These are phyloP conservation scores for Otus sunia DNA, from an alignment of 2,113 vertebrate species.

Conservation along the genomic window DNA sequence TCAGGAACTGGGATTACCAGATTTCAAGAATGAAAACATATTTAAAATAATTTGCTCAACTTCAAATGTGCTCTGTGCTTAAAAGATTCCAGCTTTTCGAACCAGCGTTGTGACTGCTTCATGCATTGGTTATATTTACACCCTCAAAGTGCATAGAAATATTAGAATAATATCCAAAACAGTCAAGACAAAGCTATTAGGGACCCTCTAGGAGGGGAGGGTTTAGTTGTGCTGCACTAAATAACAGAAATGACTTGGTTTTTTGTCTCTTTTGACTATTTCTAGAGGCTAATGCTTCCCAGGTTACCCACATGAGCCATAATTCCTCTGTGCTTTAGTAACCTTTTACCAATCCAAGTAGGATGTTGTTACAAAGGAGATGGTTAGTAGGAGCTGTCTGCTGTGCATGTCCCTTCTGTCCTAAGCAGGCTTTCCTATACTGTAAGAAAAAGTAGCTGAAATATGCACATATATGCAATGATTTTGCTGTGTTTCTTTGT, in stretches of 20 bases:
- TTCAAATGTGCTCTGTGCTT: not conserved
- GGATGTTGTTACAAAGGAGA: not conserved
- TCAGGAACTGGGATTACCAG: not conserved
- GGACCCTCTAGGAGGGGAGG: not conserved
- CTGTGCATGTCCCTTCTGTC: not conserved
- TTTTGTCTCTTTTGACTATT: slow-evolving; percentile 31
- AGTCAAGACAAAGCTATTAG: slow-evolving; percentile 30
- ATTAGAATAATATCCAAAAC: slow-evolving; percentile 42
- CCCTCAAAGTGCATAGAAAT: slow-evolving; percentile 26
- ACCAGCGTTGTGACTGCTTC: not conserved
- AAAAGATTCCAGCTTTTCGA: not conserved
- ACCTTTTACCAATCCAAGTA: not conserved
- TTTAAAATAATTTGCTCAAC: not conserved
- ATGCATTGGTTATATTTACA: slow-evolving; percentile 3
- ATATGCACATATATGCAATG: not conserved
- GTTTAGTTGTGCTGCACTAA: not conserved
- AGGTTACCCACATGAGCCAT: not conserved
- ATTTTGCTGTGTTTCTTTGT: slow-evolving; percentile 28
- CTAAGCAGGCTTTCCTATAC: not conserved
- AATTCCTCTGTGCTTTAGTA: slow-evolving; percentile 20
- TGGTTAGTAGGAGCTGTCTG: not conserved
- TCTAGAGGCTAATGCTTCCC: slow-evolving; percentile 14
- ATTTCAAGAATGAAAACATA: not conserved
- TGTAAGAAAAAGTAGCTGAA: not conserved
- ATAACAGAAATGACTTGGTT: slow-evolving; percentile 8